Evolutionary conservation across 1,140 invertebrate genomes (phyloP).

Genomic region (Euglossa dilemma): DNA sequence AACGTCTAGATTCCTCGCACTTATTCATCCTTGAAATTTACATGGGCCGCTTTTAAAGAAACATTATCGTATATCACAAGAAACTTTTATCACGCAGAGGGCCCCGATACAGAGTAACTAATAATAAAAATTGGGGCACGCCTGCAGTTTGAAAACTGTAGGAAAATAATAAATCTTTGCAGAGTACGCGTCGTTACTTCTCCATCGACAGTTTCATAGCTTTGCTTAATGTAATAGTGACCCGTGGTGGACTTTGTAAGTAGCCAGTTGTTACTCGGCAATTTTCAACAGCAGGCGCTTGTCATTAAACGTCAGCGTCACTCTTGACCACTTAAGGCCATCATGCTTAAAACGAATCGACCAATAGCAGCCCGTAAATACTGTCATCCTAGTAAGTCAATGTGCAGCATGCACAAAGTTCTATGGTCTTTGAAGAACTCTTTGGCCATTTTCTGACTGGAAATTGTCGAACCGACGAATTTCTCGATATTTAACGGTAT

Average conservation of each 20-base stretch:
- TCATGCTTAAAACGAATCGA: conserved; percentile 15
- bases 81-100: not conserved
- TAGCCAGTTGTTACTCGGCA: conserved; percentile 21
- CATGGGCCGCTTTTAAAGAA: not conserved
- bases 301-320: conserved; percentile 21
- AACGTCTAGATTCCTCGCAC: not conserved
- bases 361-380: conserved; percentile 1
- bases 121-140: not conserved
- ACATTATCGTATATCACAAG: not conserved
- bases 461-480: too few species aligned
- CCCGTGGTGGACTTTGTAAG: conserved; percentile 18
- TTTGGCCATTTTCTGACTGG: not conserved
- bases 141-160: not conserved
- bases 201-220: not conserved
- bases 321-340: conserved; percentile 17
- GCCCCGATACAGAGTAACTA: not conserved
- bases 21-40: not conserved
- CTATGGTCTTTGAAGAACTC: not conserved
- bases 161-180: not conserved
- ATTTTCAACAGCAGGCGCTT: conserved; percentile 24
- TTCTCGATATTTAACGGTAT: too few species aligned
- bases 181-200: not conserved
- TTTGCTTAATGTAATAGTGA: conserved; percentile 16
- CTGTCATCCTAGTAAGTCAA: not conserved
- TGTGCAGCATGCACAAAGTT: not conserved